Evolutionary conservation across 2,797 vertebrate genomes (phyloP), one percentile per base, ranked within the genome.

Genomic region (Eptatretus atami): DNA sequence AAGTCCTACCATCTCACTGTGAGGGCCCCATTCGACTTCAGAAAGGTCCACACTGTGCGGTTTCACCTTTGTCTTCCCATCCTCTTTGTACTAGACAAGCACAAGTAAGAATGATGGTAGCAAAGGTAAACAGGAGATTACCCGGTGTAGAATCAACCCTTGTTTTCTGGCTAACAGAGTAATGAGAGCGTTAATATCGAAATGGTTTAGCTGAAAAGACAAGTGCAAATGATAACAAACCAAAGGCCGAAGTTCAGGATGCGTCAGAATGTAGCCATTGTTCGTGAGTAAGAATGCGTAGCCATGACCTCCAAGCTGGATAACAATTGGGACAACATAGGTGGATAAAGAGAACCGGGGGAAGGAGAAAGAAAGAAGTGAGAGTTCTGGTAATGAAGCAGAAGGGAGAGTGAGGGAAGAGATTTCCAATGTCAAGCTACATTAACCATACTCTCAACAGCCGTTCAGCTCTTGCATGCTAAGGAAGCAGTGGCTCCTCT

Each of bases 241-340:
- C 81, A 95, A 67, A 64, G 90, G 88, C 63, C 84, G 80, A 2
- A 93, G 82, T 67, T 88, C 90, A 3, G 90, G 90, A 65, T 96
- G 88, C 15, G 83, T 84, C 53, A 96, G 78, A 70, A 96, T 88
- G 75, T 96, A 95, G 69, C 88, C 90, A 0, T 96, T 96, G 72
- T 95, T 95, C 11, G 85, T 96, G 71, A 84, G 83, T 67, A 95
- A 73, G 71, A 80, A 96, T 65, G 85, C 85, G 0, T 95, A 96
- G 65, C 90, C 88, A 55, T 96, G 86, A 68, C 85, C 75, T 64
- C 90, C 90, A 4, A 96, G 78, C 86, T 96, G 69, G 44, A 67
- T n/a, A n/a, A 24, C 9, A 61, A 61, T n/a, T 24, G 24, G 57
- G 31, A 44, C 31, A 44, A 44, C 6, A 44, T 44, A 44, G 31